These are phyloP conservation scores for Odontophorus gujanensis DNA, from an alignment of 2,113 vertebrate species.

Conservation along the genomic window DNA sequence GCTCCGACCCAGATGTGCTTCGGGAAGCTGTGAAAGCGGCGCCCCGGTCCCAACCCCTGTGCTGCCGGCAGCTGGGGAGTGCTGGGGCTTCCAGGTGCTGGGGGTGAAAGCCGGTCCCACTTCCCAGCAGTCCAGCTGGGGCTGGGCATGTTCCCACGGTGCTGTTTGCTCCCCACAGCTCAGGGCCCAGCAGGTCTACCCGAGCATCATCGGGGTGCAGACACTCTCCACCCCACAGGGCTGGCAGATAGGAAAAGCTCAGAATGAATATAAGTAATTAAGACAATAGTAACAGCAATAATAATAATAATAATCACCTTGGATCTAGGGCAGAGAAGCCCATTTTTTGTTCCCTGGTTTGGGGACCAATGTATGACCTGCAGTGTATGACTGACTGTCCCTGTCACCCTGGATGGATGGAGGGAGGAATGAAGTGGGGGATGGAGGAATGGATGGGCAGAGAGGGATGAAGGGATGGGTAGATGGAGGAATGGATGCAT, in stretches of 20 bases:
- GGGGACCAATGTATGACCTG: background rate
- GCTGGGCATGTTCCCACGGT: background rate
- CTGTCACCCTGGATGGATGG: rapidly evolving
- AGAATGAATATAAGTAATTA: background rate
- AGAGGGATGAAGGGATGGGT: too few relatives aligned
- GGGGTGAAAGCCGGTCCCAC: background rate
- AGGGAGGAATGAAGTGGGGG: too few relatives aligned
- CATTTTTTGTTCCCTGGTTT: background rate
- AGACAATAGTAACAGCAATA: background rate
- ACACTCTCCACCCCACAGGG: background rate
- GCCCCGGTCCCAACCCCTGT: background rate
- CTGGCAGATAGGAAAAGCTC: background rate
- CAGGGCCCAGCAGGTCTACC: background rate
- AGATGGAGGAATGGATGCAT: too few relatives aligned
- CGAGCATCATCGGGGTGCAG: rapidly evolving
- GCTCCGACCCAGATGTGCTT: background rate
- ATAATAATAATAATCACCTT: background rate
- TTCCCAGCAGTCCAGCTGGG: conserved; percentile 50
- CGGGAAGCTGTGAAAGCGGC: background rate
- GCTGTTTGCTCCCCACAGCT: background rate
- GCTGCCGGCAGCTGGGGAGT: background rate
- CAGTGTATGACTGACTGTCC: background rate
- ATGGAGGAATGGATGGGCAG: too few relatives aligned
- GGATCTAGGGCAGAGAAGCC: background rate
- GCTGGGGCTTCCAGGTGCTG: background rate